Evolutionary conservation across 2,797 vertebrate species (phyloP).

Genomic region (Aphelocoma californica): DNA sequence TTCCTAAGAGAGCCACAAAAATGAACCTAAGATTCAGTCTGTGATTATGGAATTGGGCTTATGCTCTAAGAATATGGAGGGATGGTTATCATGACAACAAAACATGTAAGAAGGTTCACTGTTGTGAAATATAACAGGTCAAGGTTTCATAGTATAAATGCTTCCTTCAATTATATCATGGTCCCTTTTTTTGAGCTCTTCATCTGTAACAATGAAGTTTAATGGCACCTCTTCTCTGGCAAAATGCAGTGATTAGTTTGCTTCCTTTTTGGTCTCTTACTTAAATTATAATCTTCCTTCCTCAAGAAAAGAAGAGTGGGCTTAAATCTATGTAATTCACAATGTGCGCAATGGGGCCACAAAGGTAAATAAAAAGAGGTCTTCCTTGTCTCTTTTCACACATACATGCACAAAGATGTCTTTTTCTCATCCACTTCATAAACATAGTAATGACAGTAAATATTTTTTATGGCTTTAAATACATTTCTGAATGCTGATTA

Average conservation of each 20-base stretch:
- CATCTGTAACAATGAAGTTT: background rate
- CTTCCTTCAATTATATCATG: background rate
- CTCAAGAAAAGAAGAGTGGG: background rate
- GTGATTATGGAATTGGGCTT: background rate
- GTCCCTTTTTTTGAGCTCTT: background rate
- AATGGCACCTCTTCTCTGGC: background rate
- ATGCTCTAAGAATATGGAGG: background rate
- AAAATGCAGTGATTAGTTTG: background rate
- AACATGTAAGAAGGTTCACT: background rate
- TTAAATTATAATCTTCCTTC: background rate
- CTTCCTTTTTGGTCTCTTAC: background rate
- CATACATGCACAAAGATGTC: background rate
- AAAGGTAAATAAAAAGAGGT: background rate
- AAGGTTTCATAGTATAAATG: background rate
- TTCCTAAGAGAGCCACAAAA: background rate
- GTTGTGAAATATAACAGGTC: background rate
- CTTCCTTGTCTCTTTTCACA: background rate
- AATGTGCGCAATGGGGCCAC: background rate
- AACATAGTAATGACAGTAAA: background rate
- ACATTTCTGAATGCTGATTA: background rate
- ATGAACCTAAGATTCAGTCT: background rate
- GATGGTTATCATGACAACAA: background rate
- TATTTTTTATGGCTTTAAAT: background rate
- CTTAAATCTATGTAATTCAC: background rate
- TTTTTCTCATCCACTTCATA: background rate